Evolutionary conservation across 2,888 invertebrate genomes (phyloP).

Genomic region (Apodemia mormo): DNA sequence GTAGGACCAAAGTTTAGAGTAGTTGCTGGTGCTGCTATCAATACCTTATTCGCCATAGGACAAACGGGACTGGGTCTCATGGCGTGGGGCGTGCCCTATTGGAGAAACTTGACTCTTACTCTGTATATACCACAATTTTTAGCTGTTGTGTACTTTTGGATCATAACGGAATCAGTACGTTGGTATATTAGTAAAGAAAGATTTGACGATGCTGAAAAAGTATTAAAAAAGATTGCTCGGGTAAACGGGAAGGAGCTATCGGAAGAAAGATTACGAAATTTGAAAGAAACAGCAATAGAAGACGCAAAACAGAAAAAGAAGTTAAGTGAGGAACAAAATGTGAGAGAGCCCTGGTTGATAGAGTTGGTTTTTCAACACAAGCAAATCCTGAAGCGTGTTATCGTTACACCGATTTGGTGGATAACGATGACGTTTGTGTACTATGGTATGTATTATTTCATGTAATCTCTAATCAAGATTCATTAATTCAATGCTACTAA

Average conservation of each 20-base stretch:
- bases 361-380: slow-evolving; percentile 58
- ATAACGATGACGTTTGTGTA: slow-evolving; percentile 86
- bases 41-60: slow-evolving; percentile 87
- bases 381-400: slow-evolving; percentile 55
- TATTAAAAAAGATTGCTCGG: slow-evolving; percentile 84
- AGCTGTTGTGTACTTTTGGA: slow-evolving; percentile 85
- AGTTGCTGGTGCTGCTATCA: slow-evolving; percentile 86
- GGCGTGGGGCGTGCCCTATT: slow-evolving; percentile 86
- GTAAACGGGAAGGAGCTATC: slow-evolving; percentile 82
- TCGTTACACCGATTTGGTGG: slow-evolving; percentile 83
- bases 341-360: slow-evolving; percentile 60
- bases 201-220: slow-evolving; percentile 83
- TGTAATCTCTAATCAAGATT: background rate
- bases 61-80: slow-evolving; percentile 86
- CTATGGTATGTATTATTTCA: slow-evolving; percentile 73
- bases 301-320: slow-evolving; percentile 47
- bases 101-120: slow-evolving; percentile 85
- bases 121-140: slow-evolving; percentile 87
- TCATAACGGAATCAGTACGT: slow-evolving; percentile 88
- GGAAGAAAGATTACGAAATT: slow-evolving; percentile 71
- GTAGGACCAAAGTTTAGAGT: slow-evolving; percentile 89
- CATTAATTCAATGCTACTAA: no score
- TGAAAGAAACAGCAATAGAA: slow-evolving; percentile 60
- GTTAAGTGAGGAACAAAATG: slow-evolving; percentile 39
- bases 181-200: slow-evolving; percentile 89